Evolutionary conservation across 1,140 invertebrate genomes (phyloP).

Genomic region (Cotesia vestalis): DNA sequence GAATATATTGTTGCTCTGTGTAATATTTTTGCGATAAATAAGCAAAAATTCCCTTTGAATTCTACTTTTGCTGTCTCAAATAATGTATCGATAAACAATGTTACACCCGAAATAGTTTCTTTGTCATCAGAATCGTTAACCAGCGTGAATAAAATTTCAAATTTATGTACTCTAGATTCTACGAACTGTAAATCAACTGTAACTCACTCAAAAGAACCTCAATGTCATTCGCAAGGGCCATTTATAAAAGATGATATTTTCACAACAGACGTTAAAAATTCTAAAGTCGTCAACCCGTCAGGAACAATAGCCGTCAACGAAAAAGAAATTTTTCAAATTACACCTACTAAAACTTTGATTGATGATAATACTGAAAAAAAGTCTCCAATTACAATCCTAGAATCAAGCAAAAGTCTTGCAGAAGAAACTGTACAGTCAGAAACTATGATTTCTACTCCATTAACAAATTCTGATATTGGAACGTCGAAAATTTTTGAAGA

Average conservation of each 20-base stretch:
- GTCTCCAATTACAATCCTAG: constrained; percentile 42
- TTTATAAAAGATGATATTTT: background rate
- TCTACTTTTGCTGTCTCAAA: constrained; percentile 58
- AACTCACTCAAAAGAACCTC: constrained; percentile 8
- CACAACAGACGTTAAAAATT: background rate
- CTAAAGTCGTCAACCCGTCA: background rate
- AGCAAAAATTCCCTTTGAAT: constrained; percentile 75
- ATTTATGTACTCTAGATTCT: constrained; percentile 7
- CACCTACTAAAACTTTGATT: constrained; percentile 55
- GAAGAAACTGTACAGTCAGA: constrained; percentile 61
- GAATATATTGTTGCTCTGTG: constrained; percentile 81
- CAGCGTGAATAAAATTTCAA: constrained; percentile 20
- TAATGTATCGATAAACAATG: constrained; percentile 34
- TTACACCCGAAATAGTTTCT: constrained; percentile 7
- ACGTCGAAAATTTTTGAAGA: constrained; percentile 44
- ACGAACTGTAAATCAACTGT: constrained; percentile 16
- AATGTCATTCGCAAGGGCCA: constrained; percentile 9
- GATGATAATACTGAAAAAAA: constrained; percentile 49
- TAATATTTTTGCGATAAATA: constrained; percentile 73
- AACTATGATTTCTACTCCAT: constrained; percentile 51
- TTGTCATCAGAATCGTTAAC: background rate
- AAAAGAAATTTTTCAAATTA: constrained; percentile 51
- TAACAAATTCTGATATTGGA: constrained; percentile 34
- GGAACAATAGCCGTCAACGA: constrained; percentile 37
- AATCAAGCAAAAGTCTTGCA: constrained; percentile 46